Conservation (phyloP, 2,888 invertebrate species). For the Epinotia demarniana region DNA sequence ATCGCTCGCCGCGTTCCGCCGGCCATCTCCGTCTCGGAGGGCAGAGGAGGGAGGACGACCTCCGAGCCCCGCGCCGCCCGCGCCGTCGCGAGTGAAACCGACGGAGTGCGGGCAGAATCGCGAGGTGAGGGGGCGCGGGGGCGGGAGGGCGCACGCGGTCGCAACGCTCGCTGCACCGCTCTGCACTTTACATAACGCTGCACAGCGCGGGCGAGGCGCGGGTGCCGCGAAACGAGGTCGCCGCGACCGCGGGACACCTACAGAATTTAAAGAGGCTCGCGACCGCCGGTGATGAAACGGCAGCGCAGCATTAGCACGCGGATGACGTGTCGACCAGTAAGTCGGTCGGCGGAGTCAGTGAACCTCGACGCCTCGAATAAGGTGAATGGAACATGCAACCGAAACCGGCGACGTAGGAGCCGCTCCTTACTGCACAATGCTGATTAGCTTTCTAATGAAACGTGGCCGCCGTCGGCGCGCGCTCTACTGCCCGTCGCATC, state of each 20-base stretch:
- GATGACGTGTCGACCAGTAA: slow-evolving; percentile 77
- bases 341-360: slow-evolving; percentile 79
- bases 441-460: slow-evolving; percentile 78
- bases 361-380: slow-evolving; percentile 79
- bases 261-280: slow-evolving; percentile 75
- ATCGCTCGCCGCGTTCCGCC: slow-evolving; percentile 56
- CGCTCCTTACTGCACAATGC: slow-evolving; percentile 70
- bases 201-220: slow-evolving; percentile 60
- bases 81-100: slow-evolving; percentile 68
- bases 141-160: slow-evolving; percentile 76
- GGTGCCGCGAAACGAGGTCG: slow-evolving; percentile 76
- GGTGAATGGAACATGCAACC: slow-evolving; percentile 83
- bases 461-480: slow-evolving; percentile 56
- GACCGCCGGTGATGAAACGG: slow-evolving; percentile 73
- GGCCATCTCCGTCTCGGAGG: slow-evolving; percentile 45
- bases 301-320: slow-evolving; percentile 70
- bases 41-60: slow-evolving; percentile 49
- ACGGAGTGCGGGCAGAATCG: slow-evolving; percentile 64
- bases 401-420: slow-evolving; percentile 67
- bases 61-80: slow-evolving; percentile 66
- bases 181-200: slow-evolving; percentile 80
- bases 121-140: slow-evolving; percentile 62
- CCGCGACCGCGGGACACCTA: slow-evolving; percentile 68
- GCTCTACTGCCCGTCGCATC: slow-evolving; percentile 44
- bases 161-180: slow-evolving; percentile 78